A percentile compares a stretch with the other conserved stretches of the same genome.
Conservation (phyloP, 1,140 invertebrate genomes). For the Drosophila truncata region DNA sequence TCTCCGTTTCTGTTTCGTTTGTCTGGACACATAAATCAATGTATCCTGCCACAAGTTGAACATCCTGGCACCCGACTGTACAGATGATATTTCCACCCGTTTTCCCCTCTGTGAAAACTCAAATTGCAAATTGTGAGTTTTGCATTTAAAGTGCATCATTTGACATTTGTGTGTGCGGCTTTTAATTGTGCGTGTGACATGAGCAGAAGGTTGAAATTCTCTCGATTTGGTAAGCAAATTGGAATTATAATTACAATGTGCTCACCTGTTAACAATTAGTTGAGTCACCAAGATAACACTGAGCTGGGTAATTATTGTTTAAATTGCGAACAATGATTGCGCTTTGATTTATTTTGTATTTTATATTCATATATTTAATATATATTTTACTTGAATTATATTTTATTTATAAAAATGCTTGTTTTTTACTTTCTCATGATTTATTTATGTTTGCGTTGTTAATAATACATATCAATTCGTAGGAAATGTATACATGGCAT, state of each 20-base stretch:
- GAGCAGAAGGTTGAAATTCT: conserved; percentile 12
- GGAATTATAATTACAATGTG: conserved; percentile 5
- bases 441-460: neutral
- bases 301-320: neutral
- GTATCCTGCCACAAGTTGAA: conserved; percentile 49
- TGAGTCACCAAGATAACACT: neutral
- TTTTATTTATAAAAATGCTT: no score
- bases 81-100: conserved; percentile 1
- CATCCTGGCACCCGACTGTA: conserved; percentile 22
- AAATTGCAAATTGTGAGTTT: conserved; percentile 29
- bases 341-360: neutral
- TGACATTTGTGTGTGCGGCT: conserved; percentile 9
- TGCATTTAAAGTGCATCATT: conserved; percentile 50
- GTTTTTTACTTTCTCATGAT: no score
- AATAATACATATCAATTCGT: neutral
- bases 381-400: neutral
- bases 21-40: conserved; percentile 59
- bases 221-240: conserved; percentile 16
- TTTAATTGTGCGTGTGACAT: conserved; percentile 29
- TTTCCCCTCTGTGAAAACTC: conserved; percentile 9
- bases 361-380: neutral
- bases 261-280: conserved; percentile 16
- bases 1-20: conserved; percentile 1
- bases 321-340: neutral
- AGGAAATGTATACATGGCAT: neutral